Evolutionary conservation across 2,113 vertebrate species (phyloP).

Genomic region (Sorex araneus): DNA sequence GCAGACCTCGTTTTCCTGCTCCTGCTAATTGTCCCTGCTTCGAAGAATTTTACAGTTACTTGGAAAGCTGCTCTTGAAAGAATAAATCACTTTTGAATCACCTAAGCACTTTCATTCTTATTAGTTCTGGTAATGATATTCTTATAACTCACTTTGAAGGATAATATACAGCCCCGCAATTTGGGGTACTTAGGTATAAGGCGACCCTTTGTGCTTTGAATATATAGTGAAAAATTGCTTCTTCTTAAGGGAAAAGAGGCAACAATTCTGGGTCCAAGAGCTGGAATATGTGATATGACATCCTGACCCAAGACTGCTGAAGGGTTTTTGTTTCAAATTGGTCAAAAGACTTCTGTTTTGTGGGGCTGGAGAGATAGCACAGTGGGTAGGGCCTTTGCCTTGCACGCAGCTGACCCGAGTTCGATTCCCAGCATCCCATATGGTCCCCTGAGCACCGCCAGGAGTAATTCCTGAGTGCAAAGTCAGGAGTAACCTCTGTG

Average conservation of each 20-base stretch:
- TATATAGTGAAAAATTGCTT: not conserved
- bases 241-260: not conserved
- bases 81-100: conserved; percentile 4
- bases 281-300: not conserved
- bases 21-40: not conserved
- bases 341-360: not conserved
- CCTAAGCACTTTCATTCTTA: not conserved
- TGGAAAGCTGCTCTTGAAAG: conserved; percentile 18
- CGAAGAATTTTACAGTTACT: not conserved
- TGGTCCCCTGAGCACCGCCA: no score
- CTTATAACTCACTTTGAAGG: not conserved
- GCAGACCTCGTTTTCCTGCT: accelerated
- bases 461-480: no score
- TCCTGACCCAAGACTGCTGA: not conserved
- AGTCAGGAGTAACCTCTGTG: no score
- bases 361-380: no score
- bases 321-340: not conserved
- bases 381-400: no score
- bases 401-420: no score
- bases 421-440: no score
- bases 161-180: not conserved
- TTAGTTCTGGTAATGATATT: not conserved
- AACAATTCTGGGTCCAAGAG: not conserved
- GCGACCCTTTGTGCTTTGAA: not conserved
- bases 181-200: not conserved